Conservation (phyloP, 2,888 invertebrate species). For the Ceramica pisi region DNA sequence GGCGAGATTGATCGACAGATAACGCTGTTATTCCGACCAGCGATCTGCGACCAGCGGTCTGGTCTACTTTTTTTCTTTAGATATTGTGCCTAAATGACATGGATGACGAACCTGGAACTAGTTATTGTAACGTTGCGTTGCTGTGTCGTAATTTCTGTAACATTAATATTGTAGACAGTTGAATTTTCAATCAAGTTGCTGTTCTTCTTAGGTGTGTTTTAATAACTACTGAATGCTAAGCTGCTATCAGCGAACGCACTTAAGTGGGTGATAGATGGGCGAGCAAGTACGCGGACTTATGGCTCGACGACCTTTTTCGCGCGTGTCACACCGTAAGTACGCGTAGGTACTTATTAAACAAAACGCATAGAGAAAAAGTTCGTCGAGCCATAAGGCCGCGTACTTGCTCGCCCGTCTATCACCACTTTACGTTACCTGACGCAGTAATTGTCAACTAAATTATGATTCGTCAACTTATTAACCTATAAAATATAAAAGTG, state of each 20-base stretch:
- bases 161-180: conserved; percentile 8
- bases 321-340: no score
- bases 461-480: no score
- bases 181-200: conserved; percentile 1
- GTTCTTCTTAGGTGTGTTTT: background rate
- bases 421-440: no score
- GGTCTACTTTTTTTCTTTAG: conserved; percentile 71
- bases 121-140: conserved; percentile 21
- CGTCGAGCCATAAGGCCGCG: no score
- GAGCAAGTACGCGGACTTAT: no score
- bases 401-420: no score
- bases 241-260: background rate
- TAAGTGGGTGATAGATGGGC: no score
- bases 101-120: conserved; percentile 48
- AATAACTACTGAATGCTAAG: background rate
- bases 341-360: no score
- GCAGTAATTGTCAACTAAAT: background rate
- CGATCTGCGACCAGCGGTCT: conserved; percentile 72
- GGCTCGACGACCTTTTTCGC: no score
- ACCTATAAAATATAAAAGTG: no score
- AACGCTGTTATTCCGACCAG: conserved; percentile 77
- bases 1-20: conserved; percentile 81
- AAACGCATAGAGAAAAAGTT: no score
- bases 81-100: conserved; percentile 64
- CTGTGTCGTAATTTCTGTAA: conserved; percentile 13